A percentile compares a stretch with the other conserved stretches of the same genome.
These are phyloP conservation scores for Phrynocephalus guinanensis DNA, from an alignment of 2,797 vertebrate genomes.

Conservation along the genomic window DNA sequence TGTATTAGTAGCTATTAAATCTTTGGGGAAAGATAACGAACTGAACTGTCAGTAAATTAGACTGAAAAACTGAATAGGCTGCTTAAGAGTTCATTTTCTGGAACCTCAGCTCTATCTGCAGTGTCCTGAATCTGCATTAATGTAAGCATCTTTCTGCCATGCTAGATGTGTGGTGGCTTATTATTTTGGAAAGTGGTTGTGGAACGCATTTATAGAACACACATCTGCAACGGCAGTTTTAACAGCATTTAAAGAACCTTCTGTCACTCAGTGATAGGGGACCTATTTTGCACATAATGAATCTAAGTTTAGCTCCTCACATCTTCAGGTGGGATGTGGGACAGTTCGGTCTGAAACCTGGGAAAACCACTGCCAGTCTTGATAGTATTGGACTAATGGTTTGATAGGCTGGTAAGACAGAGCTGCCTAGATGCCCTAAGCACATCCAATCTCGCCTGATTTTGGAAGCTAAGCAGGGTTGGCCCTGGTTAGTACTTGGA, in stretches of 20 bases:
- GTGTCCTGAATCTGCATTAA: neutral
- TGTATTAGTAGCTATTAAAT: conserved; percentile 36
- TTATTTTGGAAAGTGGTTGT: conserved; percentile 7
- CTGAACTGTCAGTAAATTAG: conserved; percentile 11
- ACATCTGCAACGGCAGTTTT: neutral
- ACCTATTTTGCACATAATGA: neutral
- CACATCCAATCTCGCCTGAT: too few species aligned
- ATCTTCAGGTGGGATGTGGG: neutral
- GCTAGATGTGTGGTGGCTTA: neutral
- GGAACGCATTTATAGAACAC: neutral
- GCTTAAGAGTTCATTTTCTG: conserved; percentile 18
- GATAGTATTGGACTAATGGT: neutral
- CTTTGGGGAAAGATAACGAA: conserved; percentile 9
- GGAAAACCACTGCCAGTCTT: neutral
- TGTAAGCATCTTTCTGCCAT: neutral
- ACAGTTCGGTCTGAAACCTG: neutral
- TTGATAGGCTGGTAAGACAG: neutral
- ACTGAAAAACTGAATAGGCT: conserved; percentile 34
- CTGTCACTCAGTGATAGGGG: neutral
- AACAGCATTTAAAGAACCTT: neutral
- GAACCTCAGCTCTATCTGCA: conserved; percentile 18
- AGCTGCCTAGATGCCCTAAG: too few species aligned
- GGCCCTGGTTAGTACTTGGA: too few species aligned
- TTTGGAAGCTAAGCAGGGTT: too few species aligned
- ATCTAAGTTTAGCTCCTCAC: neutral